Base-by-base conservation (phyloP, 2,888 invertebrate species). In the Leucozona laternaria region DNA sequence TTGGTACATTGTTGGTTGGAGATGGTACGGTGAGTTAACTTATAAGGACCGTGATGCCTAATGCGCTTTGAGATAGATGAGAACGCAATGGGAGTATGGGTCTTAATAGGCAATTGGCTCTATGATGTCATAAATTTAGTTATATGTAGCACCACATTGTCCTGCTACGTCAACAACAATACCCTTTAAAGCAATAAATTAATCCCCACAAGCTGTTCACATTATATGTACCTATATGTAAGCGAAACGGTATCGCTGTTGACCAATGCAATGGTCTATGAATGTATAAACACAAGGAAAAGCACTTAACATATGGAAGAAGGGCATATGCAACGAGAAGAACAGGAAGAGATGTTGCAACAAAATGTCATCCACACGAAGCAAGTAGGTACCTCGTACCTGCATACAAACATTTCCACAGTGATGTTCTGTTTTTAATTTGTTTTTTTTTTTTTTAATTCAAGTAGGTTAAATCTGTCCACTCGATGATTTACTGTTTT, bases 191-290 rank as follows among this genome's bases (percentile, higher is more conserved):
- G 66, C 50, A 34, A 66, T 66, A 66, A 66, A 66, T 66, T 37
- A 20, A 34, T 48, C 20, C 31, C 37, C 43, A 48, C 45, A 79
- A 66, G 48, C n/a, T 68, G 64, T 66, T 58, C 28, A 31, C 58
- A 58, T 4, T 7, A 48, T 8, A 28, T 28, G 3, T 28, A 28
- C 28, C 4, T 17, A 20, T 68, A 15, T 6, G 11, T 8, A 48
- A 20, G 17, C 28, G 10, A 40, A 48, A 53, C 20, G n/a, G 22
- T 25, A 11, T 34, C 28, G 20, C 45, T 62, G 70, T 70, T 76
- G 71, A 71, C 71, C 62, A 40, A 64, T 70, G 62, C 76, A 81
- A 76, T 76, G 48, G 79, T 37, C 70, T 62, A 50, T 60, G n/a
- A 76, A 62, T 64, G 11, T 64, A 48, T 62, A 40, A 71, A 50